Evolutionary conservation across 2,888 invertebrate species (phyloP), one percentile per base, ranked within the genome.

Genomic region (Epsilonema sp.): DNA sequence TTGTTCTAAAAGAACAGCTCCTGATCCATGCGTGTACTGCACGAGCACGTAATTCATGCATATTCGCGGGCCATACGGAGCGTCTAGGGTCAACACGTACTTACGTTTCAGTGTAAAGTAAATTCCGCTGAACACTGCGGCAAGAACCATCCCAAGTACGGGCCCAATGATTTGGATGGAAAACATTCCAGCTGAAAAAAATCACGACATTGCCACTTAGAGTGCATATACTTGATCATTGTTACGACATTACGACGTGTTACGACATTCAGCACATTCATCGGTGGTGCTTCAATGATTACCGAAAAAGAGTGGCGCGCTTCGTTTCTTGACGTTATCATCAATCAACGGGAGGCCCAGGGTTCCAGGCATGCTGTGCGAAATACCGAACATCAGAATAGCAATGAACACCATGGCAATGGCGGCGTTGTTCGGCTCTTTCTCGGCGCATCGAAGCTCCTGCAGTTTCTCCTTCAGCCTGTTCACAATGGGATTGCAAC

Each of bases 311-410:
- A 61, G 26, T 2, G 63, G 63, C 21, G 62, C 50, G 52, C 59
- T 62, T 21, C 47, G 42, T 50, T 58, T 63, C 46, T 58, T 58
- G 20, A 64, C 61, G 49, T 63, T 64, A 49, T 63, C 63, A 49
- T 63, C 63, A 49, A 63, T 57, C 11, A 63, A 49, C 2, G 63
- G 63, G 5, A 63, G 49, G 19, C 63, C 63, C 8, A 63, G 53
- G 1, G 62, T 59, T 48, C 60, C 63, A 1, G 63, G 63, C 63
- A 64, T 63, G 19, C 60, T 62, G 45, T 62, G 53, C 19, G 63
- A 63, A 31, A 63, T 55, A 46, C 63, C 63, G 5, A 63, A 53
- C 21, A 64, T 52, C 24, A 64, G 47, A 20, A 63, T 52, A 5
- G 60, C 63, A 22, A 55, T 46, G 51, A 64, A 63, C 39, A 64